A percentile compares a stretch with the other conserved stretches of the same genome.
phyloP scores from a whole-genome alignment of 2,113 vertebrate genomes.

The Cryptomyrus ogoouensis region DNA sequence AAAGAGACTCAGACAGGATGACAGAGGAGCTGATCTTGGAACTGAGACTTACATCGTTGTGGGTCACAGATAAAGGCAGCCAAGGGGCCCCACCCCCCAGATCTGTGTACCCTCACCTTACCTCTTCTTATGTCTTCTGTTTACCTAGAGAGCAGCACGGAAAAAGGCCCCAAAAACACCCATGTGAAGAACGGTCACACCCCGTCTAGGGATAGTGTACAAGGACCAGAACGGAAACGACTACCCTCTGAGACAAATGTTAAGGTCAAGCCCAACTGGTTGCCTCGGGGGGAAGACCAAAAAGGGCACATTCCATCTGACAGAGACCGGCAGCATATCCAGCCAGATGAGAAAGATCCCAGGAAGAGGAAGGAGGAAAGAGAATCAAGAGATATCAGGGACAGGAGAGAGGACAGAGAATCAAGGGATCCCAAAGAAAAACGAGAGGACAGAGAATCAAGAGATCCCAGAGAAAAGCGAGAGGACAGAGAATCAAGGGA shows the following conservation, averaged over 20 bases:
- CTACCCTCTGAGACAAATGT: constrained; percentile 57
- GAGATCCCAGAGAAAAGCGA: constrained; percentile 28
- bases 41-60: neutral
- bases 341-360: constrained; percentile 40
- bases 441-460: constrained; percentile 40
- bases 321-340: constrained; percentile 38
- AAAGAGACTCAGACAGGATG: neutral
- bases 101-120: neutral
- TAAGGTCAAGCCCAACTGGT: constrained; percentile 48
- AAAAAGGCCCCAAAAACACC: constrained; percentile 55
- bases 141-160: constrained; percentile 62
- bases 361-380: constrained; percentile 41
- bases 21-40: neutral
- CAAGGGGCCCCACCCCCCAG: neutral
- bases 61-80: neutral
- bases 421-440: constrained; percentile 18
- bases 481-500: constrained; percentile 35
- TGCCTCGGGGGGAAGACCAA: constrained; percentile 52
- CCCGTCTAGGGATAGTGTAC: constrained; percentile 45
- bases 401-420: constrained; percentile 45
- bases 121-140: neutral
- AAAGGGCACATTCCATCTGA: constrained; percentile 41
- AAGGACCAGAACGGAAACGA: constrained; percentile 36
- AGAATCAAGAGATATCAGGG: constrained; percentile 26
- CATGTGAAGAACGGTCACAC: constrained; percentile 81